A percentile compares a stretch with the other conserved stretches of the same genome.
phyloP scores from a whole-genome alignment of 2,797 vertebrate genomes.

The Aeoliscus strigatus region DNA sequence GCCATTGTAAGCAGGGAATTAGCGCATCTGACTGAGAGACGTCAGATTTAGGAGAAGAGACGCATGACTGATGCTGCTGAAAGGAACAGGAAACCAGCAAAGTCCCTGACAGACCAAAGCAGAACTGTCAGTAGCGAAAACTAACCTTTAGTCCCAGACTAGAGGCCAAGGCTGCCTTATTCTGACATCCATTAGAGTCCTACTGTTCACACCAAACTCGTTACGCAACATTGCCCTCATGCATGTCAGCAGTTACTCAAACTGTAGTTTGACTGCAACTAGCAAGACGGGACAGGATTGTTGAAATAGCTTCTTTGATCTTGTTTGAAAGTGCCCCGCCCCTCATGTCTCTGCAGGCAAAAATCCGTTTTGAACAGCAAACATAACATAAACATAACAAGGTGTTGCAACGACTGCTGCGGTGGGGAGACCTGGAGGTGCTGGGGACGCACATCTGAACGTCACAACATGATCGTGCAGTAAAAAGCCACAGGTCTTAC shows the following conservation, averaged over 20 bases:
- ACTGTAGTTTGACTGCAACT: slow-evolving; percentile 21
- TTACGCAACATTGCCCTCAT: too few relatives aligned
- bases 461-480: background rate
- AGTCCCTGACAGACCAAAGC: background rate
- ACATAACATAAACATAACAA: too few relatives aligned
- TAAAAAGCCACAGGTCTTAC: slow-evolving; percentile 29
- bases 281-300: slow-evolving; percentile 68
- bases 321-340: slow-evolving; percentile 49
- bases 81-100: slow-evolving; percentile 31
- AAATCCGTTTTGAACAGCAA: too few relatives aligned
- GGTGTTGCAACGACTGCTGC: background rate
- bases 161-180: too few relatives aligned
- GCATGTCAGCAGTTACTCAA: slow-evolving; percentile 15
- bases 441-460: background rate
- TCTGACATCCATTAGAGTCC: too few relatives aligned
- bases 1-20: background rate
- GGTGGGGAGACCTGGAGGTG: background rate
- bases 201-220: too few relatives aligned
- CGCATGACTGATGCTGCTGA: slow-evolving; percentile 6
- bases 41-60: background rate
- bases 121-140: slow-evolving; percentile 6
- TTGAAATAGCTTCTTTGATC: slow-evolving; percentile 41
- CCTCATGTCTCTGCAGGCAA: slow-evolving; percentile 23
- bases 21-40: background rate
- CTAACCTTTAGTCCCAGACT: too few relatives aligned